Base-by-base conservation (phyloP, 2,797 vertebrate species). In the Chaetophractus vellerosus region DNA sequence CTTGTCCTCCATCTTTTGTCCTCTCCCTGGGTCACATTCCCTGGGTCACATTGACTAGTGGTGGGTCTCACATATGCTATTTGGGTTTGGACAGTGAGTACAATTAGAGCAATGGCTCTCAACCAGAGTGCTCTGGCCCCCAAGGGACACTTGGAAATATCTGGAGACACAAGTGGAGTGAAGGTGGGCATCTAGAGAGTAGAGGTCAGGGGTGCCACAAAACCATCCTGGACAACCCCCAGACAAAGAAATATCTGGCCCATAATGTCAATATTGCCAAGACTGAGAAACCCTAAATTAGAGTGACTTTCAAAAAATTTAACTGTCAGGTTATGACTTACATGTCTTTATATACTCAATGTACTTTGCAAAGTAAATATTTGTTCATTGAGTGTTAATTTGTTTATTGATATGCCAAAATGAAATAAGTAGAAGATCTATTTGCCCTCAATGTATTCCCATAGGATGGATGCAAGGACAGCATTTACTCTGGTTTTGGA, bases 311-410 rank as follows among this genome's bases (percentile, higher is more conserved):
- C 15, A 91, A 84, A 52, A 18, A 93, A 84, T 82, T 79, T 64
- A 41, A 80, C 38, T 78, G 6, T 15, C 88, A 64, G 26, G 23
- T 85, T 82, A 88, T 48, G 7, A 38, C 31, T 87, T 63, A 92
- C 1, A 59, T 33, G 59, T 94, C 26, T 68, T 82, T 63, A 64
- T 71, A 82, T 26, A 79, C 36, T 41, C 69, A 89, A 84, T 87
- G 63, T 57, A 78, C 50, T 80, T 79, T 74, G 31, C 59, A 63
- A 83, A 95, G 36, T 75, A 87, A 96, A 87, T 86, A 71, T 66
- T 68, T 93, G 14, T 79, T 79, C 31, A 45, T 85, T 86, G 16
- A 74, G 55, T 90, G 23, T 87, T 90, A 79, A 85, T 84, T 78
- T 80, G 48, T 52, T 76, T 45, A 59, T 84, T 93, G 72, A 78